Evolutionary conservation across 2,797 vertebrate species (phyloP).

Genomic region (Synaphobranchus kaupii): DNA sequence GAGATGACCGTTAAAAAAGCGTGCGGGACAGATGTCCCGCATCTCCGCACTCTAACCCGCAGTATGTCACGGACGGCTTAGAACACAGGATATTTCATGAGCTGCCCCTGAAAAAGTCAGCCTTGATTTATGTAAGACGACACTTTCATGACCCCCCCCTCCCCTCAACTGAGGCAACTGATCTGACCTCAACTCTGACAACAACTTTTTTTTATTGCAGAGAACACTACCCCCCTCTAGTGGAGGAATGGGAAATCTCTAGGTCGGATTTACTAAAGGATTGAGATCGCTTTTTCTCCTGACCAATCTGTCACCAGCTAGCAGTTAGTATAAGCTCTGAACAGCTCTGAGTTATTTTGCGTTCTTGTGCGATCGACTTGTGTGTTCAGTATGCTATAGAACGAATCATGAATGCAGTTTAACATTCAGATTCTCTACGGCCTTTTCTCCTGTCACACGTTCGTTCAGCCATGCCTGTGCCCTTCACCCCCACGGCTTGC

Average conservation of each 20-base stretch:
- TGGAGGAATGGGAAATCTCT: background rate
- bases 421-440: background rate
- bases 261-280: background rate
- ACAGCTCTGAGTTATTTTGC: too few relatives aligned
- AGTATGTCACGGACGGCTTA: background rate
- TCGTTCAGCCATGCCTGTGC: background rate
- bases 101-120: background rate
- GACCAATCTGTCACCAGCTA: too few relatives aligned
- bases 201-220: background rate
- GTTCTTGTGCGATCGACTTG: too few relatives aligned
- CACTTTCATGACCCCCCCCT: background rate
- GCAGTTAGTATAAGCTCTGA: too few relatives aligned
- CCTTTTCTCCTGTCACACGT: background rate
- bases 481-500: too few relatives aligned
- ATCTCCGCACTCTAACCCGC: background rate
- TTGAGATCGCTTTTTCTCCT: background rate
- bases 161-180: background rate
- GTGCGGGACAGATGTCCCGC: background rate
- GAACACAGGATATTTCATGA: background rate
- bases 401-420: background rate
- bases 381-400: background rate
- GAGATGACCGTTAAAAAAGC: constrained; percentile 7
- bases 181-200: background rate
- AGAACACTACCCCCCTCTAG: constrained; percentile 5
- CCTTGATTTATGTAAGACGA: background rate